Evolutionary conservation across 2,888 invertebrate species (phyloP).

Genomic region (Palloptera scutellata): DNA sequence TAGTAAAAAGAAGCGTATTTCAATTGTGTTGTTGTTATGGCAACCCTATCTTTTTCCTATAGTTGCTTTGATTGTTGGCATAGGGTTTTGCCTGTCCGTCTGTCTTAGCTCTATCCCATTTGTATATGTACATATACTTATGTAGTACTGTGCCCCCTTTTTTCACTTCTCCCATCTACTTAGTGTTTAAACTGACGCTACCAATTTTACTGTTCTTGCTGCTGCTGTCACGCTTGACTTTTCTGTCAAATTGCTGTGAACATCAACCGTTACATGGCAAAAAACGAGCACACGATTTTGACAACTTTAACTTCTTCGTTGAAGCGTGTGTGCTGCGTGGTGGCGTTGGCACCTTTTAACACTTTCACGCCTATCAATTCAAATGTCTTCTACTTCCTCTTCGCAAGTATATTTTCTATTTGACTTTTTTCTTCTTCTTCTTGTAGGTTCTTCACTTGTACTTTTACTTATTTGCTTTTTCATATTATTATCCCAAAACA

Average conservation of each 20-base stretch:
- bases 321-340: no score
- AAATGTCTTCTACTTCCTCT: slow-evolving; percentile 9
- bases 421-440: background rate
- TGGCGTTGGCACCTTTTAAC: background rate
- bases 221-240: slow-evolving; percentile 45
- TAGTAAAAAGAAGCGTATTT: background rate
- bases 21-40: background rate
- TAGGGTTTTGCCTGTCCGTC: slow-evolving; percentile 9
- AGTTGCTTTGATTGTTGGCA: slow-evolving; percentile 7
- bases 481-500: no score
- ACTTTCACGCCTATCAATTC: slow-evolving; percentile 18
- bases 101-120: background rate
- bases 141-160: no score
- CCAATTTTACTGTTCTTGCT: slow-evolving; percentile 23
- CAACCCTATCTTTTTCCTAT: slow-evolving; percentile 3
- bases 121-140: no score
- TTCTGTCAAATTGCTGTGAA: slow-evolving; percentile 60
- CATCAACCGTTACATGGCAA: slow-evolving; percentile 20
- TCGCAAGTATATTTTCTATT: background rate
- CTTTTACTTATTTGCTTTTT: background rate
- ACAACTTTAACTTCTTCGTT: no score
- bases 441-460: background rate
- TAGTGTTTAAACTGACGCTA: background rate
- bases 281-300: no score
- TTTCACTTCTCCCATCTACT: background rate